Evolutionary conservation across 2,888 invertebrate genomes (phyloP).

Genomic region (Gryllus longicercus): DNA sequence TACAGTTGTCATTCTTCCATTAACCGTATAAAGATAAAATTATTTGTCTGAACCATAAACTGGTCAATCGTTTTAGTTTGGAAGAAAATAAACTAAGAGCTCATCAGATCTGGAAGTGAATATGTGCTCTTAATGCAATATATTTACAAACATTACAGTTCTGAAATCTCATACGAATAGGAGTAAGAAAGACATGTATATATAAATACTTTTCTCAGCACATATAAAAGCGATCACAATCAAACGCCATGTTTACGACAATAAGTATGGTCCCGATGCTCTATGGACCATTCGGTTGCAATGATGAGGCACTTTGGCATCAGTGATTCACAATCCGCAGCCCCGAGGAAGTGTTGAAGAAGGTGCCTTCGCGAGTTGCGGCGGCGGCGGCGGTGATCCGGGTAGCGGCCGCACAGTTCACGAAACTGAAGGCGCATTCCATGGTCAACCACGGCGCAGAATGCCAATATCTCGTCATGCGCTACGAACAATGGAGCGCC

Average conservation of each 20-base stretch:
- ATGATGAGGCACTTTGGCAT: slow-evolving; percentile 17
- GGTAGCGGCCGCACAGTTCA: too few relatives aligned
- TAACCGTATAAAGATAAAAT: not conserved
- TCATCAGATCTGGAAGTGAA: not conserved
- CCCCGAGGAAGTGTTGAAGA: not conserved
- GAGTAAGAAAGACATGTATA: slow-evolving; percentile 2
- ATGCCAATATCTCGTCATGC: too few relatives aligned
- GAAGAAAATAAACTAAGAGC: not conserved
- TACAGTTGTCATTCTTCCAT: not conserved
- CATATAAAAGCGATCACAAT: slow-evolving; percentile 17
- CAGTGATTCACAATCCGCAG: slow-evolving; percentile 3
- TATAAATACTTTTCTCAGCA: slow-evolving; percentile 17
- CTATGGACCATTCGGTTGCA: not conserved
- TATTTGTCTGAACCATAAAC: not conserved
- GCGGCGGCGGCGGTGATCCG: too few relatives aligned
- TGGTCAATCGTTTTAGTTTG: not conserved
- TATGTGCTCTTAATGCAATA: not conserved
- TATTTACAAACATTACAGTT: slow-evolving; percentile 7
- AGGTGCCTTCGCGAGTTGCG: too few relatives aligned
- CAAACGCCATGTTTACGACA: slow-evolving; percentile 11
- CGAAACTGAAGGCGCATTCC: too few relatives aligned
- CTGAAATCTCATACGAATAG: not conserved
- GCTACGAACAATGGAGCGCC: too few relatives aligned
- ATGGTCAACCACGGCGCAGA: too few relatives aligned
- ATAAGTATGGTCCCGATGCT: not conserved